These are phyloP conservation scores for Drosophila mimica DNA, from an alignment of 2,888 invertebrate species.

Conservation along the genomic window DNA sequence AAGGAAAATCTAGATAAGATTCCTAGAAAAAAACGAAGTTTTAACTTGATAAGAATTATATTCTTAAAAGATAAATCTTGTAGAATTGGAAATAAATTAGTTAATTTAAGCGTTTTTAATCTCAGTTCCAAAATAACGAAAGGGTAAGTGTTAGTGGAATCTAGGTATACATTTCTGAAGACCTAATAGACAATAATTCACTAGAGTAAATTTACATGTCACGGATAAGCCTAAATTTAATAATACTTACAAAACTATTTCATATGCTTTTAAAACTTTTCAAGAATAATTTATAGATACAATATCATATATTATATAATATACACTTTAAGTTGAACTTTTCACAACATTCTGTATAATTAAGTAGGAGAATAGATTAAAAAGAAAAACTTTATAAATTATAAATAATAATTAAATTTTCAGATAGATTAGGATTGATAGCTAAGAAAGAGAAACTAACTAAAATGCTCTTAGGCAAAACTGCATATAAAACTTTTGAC, in stretches of 20 bases:
- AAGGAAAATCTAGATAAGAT: not conserved
- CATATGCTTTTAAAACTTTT: not conserved
- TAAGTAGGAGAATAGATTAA: too few species aligned
- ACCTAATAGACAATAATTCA: not conserved
- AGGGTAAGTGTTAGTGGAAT: too few species aligned
- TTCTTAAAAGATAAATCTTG: not conserved
- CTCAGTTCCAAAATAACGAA: not conserved
- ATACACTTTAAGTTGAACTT: not conserved
- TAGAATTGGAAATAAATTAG: not conserved
- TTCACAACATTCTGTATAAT: too few species aligned
- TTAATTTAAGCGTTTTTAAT: not conserved
- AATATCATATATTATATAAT: not conserved
- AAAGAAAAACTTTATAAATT: too few species aligned
- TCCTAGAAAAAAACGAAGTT: not conserved
- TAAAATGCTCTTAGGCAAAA: not conserved
- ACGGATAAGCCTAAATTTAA: not conserved
- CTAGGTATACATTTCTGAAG: not conserved
- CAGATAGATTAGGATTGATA: too few species aligned
- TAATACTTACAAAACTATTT: not conserved
- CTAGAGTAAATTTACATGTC: not conserved
- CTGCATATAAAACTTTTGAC: not conserved
- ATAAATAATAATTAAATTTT: too few species aligned
- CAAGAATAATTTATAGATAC: too few species aligned
- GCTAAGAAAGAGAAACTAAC: not conserved
- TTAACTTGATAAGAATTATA: not conserved